Evolutionary conservation across 2,113 vertebrate species (phyloP).

Genomic region (Campylorhamphus procurvoides): DNA sequence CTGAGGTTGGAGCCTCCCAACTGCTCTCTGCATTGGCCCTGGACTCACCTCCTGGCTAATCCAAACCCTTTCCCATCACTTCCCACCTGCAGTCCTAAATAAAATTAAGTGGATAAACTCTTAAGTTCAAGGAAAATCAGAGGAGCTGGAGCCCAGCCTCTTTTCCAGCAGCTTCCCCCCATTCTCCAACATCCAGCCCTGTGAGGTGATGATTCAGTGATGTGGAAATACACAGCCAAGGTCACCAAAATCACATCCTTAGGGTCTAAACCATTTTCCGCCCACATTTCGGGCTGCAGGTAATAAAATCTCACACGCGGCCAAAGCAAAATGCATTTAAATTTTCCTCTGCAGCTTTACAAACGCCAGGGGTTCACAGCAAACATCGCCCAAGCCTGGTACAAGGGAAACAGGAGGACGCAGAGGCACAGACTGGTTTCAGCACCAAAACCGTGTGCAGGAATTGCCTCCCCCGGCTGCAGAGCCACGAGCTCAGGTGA

Average conservation of each 20-base stretch:
- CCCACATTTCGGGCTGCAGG: not conserved
- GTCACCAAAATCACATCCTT: not conserved
- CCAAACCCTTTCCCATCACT: slow-evolving; percentile 7
- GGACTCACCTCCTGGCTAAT: not conserved
- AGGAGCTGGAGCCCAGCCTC: not conserved
- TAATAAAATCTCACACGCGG: not conserved
- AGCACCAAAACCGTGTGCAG: accelerated
- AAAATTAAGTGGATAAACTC: not conserved
- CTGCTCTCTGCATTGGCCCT: not conserved
- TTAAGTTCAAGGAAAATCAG: not conserved
- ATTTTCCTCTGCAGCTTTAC: not conserved
- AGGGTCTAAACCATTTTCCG: not conserved
- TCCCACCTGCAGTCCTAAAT: slow-evolving; percentile 16
- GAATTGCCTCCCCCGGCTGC: not conserved
- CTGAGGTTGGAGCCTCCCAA: not conserved
- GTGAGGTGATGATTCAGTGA: not conserved
- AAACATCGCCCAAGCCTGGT: not conserved
- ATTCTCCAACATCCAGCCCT: not conserved
- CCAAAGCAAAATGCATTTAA: not conserved
- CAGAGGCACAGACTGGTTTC: not conserved
- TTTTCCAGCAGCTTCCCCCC: not conserved
- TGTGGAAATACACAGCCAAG: not conserved
- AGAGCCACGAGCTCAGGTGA: not conserved
- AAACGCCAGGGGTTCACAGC: not conserved
- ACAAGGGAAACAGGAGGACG: not conserved